Base-by-base conservation (phyloP, 2,113 vertebrate species). In the Trochalopteron elliotii region DNA sequence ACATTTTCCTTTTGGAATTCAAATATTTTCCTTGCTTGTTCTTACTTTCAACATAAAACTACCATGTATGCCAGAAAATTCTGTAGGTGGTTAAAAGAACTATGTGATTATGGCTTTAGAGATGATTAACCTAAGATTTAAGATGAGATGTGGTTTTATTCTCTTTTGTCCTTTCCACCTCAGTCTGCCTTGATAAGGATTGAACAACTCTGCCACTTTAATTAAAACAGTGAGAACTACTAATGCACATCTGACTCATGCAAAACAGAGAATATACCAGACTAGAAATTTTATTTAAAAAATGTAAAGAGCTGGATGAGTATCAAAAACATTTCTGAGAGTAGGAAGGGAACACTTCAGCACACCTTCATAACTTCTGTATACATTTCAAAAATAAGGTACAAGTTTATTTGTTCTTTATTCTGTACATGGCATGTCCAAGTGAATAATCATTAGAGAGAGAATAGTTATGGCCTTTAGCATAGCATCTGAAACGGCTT, bases 141-240 rank as follows among this genome's bases (percentile, higher is more conserved):
- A 85, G 27, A 87, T 52, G 70, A 90, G 53, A 92, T 49, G 25
- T 25, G 30, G 63, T 88, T 89, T 90, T 86, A 57, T 52, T 84
- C 77, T 70, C 33, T 56, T 93, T 87, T 87, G 69, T 60, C 61
- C 70, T 69, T 35, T 90, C 87, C 63, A 88, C 53, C 20, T 45
- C 72, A 81, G 76, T 77, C 84, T 90, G 82, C 40, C 70, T 95
- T 71, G 50, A n/a, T 56, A 93, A 78, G 39, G 56, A 89, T 75
- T 89, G 75, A 83, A 75, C 83, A 90, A 35, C 45, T 83, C 67
- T 81, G 50, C 39, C 83, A 93, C 69, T 94, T 79, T 15, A 92
- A 92, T 90, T 95, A 92, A 92, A 96, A 83, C 86, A 90, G 86
- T 83, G 76, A 93, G 86, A 94, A 92, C 76, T 81, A 92, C 71